Base-by-base conservation (phyloP, 2,113 vertebrate species). In the Rhinolophus ferrumequinum region DNA sequence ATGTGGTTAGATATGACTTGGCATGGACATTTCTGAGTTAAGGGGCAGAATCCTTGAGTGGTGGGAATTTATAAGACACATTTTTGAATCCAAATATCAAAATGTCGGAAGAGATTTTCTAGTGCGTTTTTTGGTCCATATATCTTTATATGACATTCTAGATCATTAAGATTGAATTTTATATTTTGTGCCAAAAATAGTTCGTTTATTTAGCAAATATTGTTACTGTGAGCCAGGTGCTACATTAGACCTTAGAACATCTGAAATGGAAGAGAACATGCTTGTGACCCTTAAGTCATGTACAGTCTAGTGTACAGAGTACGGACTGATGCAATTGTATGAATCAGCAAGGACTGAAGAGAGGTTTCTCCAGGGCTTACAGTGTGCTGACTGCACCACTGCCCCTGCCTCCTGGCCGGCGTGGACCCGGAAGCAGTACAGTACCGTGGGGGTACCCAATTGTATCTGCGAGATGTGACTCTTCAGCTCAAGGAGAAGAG, bases 121-220 rank as follows among this genome's bases (percentile, higher is more conserved):
- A 70, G 33, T 13, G 12, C 67, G 50, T 76, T 69, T 76, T 94
- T 64, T 80, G 33, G 62, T 26, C 1, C 8, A 66, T 54, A 67
- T 35, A 54, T 76, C 69, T 81, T 90, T 75, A 82, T 56, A 60
- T 28, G 18, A 47, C 28, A 93, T 70, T 95, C 52, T 90, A 88
- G 12, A 92, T 75, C 67, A 60, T 44, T 69, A 86, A 72, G 52
- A 70, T 70, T 44, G 24, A 81, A 58, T 66, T 79, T 75, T 73
- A 38, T 60, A 77, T 75, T 41, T 92, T 73, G 15, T 58, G 50
- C n/a, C 64, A 30, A 52, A 83, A 88, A 47, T 26, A 76, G 15
- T 67, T 80, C 44, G 8, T 79, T 80, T 56, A 69, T 83, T 47
- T 16, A 79, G 62, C 50, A 95, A 72, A 85, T 81, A 93, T 5